Percentiles rank a stretch among this genome's conserved stretches.
These are phyloP conservation scores for Novumbra hubbsi DNA, from an alignment of 2,797 vertebrate genomes.

Conservation along the genomic window DNA sequence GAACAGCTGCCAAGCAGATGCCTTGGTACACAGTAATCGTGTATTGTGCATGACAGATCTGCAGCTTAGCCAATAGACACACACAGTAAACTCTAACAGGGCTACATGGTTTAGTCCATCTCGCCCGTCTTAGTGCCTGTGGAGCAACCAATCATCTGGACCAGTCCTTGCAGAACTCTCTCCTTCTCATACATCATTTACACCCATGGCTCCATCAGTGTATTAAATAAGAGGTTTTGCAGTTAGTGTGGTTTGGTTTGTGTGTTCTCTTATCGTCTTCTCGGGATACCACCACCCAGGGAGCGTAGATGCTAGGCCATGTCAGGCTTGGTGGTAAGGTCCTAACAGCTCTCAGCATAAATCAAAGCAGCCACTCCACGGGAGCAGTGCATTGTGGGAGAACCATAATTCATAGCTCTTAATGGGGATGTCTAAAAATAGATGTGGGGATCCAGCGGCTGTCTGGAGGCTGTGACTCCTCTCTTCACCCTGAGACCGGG, in stretches of 20 bases:
- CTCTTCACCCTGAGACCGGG: slow-evolving; percentile 33
- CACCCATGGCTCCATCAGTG: slow-evolving; percentile 6
- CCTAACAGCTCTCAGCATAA: slow-evolving; percentile 56
- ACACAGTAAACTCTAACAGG: slow-evolving; percentile 33
- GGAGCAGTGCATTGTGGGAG: slow-evolving; percentile 31
- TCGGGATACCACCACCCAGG: slow-evolving; percentile 48
- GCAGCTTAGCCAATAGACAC: slow-evolving; percentile 8
- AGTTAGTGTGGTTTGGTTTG: slow-evolving; percentile 53
- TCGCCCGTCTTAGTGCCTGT: slow-evolving; percentile 19
- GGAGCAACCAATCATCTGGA: slow-evolving; percentile 30
- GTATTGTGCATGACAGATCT: background rate
- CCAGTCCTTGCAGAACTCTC: slow-evolving; percentile 48
- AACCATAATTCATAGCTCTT: slow-evolving; percentile 64
- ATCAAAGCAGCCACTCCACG: slow-evolving; percentile 49
- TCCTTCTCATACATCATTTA: slow-evolving; percentile 14
- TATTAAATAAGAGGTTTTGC: slow-evolving; percentile 54
- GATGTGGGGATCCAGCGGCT: slow-evolving; percentile 26
- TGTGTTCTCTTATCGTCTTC: slow-evolving; percentile 56
- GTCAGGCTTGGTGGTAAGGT: slow-evolving; percentile 17
- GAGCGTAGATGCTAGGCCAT: slow-evolving; percentile 8
- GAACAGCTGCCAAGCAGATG: background rate
- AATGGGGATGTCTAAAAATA: slow-evolving; percentile 55
- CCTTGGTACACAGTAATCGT: background rate
- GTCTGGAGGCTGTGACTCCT: slow-evolving; percentile 23
- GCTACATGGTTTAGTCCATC: background rate